A percentile compares a stretch with the other conserved stretches of the same genome.
phyloP scores from a whole-genome alignment of 2,113 vertebrate genomes.

The Cairina moschata region DNA sequence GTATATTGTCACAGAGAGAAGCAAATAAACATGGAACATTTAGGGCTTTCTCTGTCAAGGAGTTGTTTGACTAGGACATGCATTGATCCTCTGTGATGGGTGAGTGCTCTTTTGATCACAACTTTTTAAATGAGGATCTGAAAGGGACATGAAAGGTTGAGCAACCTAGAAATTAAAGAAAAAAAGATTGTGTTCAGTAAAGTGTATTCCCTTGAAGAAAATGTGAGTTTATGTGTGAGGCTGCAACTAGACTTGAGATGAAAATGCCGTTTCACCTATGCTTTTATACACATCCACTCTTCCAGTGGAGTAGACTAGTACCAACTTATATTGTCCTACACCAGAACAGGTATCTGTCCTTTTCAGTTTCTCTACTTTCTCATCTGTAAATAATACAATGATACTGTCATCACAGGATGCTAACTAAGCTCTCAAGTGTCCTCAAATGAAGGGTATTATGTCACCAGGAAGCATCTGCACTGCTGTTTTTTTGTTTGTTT shows the following conservation, averaged over 20 bases:
- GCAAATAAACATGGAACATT: constrained; percentile 16
- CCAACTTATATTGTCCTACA: neutral
- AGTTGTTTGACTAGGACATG: neutral
- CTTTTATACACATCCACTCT: neutral
- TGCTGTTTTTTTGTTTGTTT: neutral
- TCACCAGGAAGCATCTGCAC: neutral
- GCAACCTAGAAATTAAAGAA: neutral
- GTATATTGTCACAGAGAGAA: neutral
- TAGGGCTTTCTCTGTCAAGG: neutral
- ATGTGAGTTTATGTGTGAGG: neutral
- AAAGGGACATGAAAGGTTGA: neutral
- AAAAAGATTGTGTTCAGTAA: neutral
- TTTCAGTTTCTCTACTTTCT: neutral
- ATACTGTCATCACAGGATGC: neutral
- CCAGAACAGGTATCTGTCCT: neutral
- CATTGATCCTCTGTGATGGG: neutral
- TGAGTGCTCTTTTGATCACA: neutral
- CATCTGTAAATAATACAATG: neutral
- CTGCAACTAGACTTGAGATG: neutral
- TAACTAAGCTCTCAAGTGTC: neutral
- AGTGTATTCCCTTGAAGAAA: neutral
- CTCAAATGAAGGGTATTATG: neutral
- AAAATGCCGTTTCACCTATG: neutral
- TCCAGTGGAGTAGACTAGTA: neutral
- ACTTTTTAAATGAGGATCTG: neutral